Evolutionary conservation across 2,888 invertebrate species (phyloP), one percentile per base, ranked within the genome.

Genomic region (Drosophila nigricruria): DNA sequence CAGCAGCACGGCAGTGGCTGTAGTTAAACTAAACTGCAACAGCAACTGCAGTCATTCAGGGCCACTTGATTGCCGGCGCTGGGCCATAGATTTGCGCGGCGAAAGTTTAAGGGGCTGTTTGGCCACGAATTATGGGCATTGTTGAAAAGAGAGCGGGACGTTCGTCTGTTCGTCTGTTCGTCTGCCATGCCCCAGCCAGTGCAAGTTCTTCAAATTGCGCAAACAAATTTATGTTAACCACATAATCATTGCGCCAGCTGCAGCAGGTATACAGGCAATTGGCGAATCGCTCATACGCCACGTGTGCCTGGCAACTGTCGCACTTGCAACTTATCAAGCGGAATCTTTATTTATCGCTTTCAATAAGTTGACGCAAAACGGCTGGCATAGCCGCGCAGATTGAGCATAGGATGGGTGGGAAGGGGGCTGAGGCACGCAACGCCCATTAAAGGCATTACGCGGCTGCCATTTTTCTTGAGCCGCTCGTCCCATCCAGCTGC

Each of bases 331-430:
- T 56, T 74, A 82, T 84, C 76, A 75, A 58, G 69, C 70, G 62
- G 77, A 86, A 91, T 87, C 90, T 89, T 89, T 91, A 91, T 91
- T 91, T 91, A 91, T 91, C 75, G 91, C 83, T 84, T 84, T 88
- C 91, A 91, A 91, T 91, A 91, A 89, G 87, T 84, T 82, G 88
- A 70, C 76, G 73, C 82, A 80, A 75, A 79, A 64, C 69, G 62
- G 72, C 59, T 54, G 62, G 47, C 50, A 27, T 32, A 42, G 70
- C 40, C 60, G 64, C 32, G 58, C 65, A 70, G 70, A 79, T 75
- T 70, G 76, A 73, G 65, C 67, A 20, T n/a, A 45, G n/a, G 8
- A 0, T n/a, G 38, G n/a, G 3, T n/a, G 38, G 3, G n/a, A 9
- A 0, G 2, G 45, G 14, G 18, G 61, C 65, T 58, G 70, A 59